These are phyloP conservation scores for Scrobipalpa atriplicella DNA, from an alignment of 2,888 invertebrate species.

Conservation along the genomic window DNA sequence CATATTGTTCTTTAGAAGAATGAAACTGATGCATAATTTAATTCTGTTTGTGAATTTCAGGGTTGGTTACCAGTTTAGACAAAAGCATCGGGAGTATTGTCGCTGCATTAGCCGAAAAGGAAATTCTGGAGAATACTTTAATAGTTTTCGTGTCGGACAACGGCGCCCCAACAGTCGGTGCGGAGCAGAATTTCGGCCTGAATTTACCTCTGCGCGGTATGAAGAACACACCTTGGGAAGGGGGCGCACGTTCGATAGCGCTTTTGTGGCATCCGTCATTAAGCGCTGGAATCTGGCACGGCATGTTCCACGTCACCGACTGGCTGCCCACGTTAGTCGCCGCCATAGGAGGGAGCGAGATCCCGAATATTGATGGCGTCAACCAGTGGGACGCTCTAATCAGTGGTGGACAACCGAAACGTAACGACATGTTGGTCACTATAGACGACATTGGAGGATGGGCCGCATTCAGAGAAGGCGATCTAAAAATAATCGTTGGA, in stretches of 20 bases:
- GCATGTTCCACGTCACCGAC: conserved; percentile 88
- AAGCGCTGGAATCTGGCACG: conserved; percentile 78
- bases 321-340: conserved; percentile 88
- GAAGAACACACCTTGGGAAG: conserved; percentile 91
- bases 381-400: conserved; percentile 84
- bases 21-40: conserved; percentile 19
- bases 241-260: conserved; percentile 87
- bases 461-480: conserved; percentile 54
- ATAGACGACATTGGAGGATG: conserved; percentile 72
- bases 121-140: conserved; percentile 91
- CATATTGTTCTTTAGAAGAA: conserved; percentile 35
- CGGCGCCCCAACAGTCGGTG: conserved; percentile 90
- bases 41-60: conserved; percentile 52
- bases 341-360: conserved; percentile 50
- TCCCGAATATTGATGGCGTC: conserved; percentile 81
- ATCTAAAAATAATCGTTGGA: conserved; percentile 57
- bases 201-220: conserved; percentile 89
- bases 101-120: conserved; percentile 84
- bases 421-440: conserved; percentile 78
- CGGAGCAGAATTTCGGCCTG: conserved; percentile 86
- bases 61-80: conserved; percentile 90
- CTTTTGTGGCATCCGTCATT: conserved; percentile 82
- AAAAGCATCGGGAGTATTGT: conserved; percentile 91
- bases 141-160: conserved; percentile 96
- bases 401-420: conserved; percentile 57